phyloP scores from a whole-genome alignment of 2,113 vertebrate species.

The Catharus minimus region DNA sequence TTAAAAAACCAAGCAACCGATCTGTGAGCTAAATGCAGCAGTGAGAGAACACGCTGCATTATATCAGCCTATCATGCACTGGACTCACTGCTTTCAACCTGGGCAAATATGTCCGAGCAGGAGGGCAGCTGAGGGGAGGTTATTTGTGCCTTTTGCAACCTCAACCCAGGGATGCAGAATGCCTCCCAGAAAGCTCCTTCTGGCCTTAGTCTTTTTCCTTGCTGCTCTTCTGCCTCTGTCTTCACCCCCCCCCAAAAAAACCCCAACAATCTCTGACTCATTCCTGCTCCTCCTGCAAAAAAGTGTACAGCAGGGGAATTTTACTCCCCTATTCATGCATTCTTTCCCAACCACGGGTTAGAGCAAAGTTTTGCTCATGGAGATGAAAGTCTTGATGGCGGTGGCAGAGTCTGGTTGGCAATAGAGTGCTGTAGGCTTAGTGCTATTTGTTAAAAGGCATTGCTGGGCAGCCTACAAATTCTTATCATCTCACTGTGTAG shows the following conservation, averaged over 20 bases:
- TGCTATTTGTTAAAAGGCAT: not conserved
- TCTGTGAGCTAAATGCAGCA: not conserved
- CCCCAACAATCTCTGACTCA: not conserved
- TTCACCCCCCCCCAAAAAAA: fast-evolving
- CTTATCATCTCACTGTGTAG: not conserved
- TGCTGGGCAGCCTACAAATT: not conserved
- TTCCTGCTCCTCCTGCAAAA: not conserved
- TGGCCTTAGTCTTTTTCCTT: not conserved
- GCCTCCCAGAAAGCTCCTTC: not conserved
- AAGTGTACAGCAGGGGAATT: not conserved
- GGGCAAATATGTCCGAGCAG: not conserved
- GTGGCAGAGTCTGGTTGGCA: not conserved
- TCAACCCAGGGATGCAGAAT: not conserved
- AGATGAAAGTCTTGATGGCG: not conserved
- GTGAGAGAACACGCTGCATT: not conserved
- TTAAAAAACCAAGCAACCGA: not conserved
- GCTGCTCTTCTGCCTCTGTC: not conserved
- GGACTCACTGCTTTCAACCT: not conserved
- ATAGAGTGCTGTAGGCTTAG: not conserved
- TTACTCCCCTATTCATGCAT: not conserved
- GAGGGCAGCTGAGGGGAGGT: not conserved
- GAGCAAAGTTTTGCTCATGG: not conserved
- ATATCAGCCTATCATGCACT: not conserved
- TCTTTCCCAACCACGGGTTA: not conserved
- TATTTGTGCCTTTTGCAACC: not conserved